Percentiles rank a stretch among this genome's conserved stretches.
phyloP scores from a whole-genome alignment of 1,140 invertebrate genomes.

The Argopecten irradians region DNA sequence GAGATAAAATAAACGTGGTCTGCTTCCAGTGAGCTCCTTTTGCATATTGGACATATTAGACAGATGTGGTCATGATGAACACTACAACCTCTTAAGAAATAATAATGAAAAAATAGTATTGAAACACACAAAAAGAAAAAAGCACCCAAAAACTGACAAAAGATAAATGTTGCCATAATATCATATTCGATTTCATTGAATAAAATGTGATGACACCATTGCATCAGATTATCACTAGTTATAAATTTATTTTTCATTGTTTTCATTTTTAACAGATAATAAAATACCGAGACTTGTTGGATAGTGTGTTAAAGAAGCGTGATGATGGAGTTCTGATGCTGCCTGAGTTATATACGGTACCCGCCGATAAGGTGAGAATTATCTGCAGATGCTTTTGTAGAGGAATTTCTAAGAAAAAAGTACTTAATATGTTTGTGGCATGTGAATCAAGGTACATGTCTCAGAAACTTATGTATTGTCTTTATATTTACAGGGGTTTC shows the following conservation, averaged over 20 bases:
- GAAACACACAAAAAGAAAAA: too few species aligned
- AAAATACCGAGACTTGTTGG: constrained; percentile 74
- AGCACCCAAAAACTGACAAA: neutral
- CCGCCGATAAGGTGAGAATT: constrained; percentile 82
- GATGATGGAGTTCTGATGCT: constrained; percentile 93
- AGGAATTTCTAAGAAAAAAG: neutral
- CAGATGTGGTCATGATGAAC: too few species aligned
- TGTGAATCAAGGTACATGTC: neutral
- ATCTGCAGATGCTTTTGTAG: neutral
- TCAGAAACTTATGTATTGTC: too few species aligned
- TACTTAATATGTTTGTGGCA: neutral
- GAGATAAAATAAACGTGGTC: constrained; percentile 40
- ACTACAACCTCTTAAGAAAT: too few species aligned
- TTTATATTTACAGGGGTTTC: too few species aligned
- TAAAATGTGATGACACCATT: too few species aligned
- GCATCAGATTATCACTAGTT: too few species aligned
- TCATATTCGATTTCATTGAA: too few species aligned
- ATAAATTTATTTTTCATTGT: too few species aligned
- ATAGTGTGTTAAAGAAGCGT: constrained; percentile 85
- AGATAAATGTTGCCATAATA: too few species aligned
- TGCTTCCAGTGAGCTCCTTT: neutral
- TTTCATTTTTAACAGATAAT: constrained; percentile 67
- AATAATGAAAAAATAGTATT: too few species aligned
- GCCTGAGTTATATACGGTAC: constrained; percentile 97
- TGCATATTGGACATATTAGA: neutral